phyloP scores from a whole-genome alignment of 2,888 invertebrate genomes.

The Trissonchulus sp. region DNA sequence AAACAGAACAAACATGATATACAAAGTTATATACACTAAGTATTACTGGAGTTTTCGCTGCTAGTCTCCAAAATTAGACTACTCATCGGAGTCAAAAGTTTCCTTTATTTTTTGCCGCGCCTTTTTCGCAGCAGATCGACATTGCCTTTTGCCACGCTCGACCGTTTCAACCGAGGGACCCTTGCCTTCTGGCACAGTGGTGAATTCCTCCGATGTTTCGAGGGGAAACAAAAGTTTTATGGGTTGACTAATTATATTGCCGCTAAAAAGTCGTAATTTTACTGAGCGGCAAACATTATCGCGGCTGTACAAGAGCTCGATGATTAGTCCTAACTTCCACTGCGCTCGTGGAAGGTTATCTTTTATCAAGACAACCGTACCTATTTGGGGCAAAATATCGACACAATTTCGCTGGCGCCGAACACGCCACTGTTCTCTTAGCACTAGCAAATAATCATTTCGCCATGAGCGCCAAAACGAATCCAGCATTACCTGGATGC shows the following conservation, averaged over 20 bases:
- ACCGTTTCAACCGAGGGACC: no score
- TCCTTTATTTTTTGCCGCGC: no score
- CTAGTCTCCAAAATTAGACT: no score
- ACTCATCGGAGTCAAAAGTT: no score
- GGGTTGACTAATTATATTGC: conserved; percentile 22
- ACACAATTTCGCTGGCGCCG: neutral
- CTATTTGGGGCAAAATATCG: conserved; percentile 1
- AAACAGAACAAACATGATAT: no score
- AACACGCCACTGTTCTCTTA: conserved; percentile 29
- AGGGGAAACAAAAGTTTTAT: conserved; percentile 19
- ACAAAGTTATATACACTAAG: no score
- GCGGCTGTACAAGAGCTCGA: conserved; percentile 3
- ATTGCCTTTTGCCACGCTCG: no score
- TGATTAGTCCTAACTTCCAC: conserved; percentile 19
- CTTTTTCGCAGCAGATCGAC: no score
- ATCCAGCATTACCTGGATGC: conserved; percentile 16
- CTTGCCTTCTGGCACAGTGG: no score
- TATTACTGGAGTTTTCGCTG: no score
- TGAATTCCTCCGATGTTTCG: conserved; percentile 16
- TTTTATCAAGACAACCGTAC: conserved; percentile 18
- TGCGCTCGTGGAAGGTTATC: conserved; percentile 1
- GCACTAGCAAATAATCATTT: conserved; percentile 20
- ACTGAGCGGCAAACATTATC: conserved; percentile 15
- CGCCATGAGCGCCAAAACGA: conserved; percentile 27
- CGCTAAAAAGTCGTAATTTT: conserved; percentile 15